Evolutionary conservation across 2,797 vertebrate species (phyloP).

Genomic region (Chloroceryle inda): DNA sequence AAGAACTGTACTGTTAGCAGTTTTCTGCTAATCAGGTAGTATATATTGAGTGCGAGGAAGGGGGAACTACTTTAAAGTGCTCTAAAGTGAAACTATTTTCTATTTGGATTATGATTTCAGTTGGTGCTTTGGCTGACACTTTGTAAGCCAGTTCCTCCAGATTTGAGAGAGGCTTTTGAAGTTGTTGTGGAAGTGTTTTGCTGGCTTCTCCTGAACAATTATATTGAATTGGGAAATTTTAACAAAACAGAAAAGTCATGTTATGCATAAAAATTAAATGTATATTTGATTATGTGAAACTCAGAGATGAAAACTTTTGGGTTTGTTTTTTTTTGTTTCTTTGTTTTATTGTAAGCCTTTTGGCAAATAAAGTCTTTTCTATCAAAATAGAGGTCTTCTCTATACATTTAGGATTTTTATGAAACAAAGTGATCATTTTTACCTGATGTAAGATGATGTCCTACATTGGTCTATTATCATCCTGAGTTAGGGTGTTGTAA

Average conservation of each 20-base stretch:
- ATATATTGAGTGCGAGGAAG: neutral
- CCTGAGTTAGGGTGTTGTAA: neutral
- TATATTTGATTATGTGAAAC: neutral
- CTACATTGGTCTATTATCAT: neutral
- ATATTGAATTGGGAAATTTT: neutral
- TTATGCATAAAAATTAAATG: neutral
- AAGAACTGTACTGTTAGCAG: neutral
- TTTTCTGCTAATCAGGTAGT: neutral
- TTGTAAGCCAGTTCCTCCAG: neutral
- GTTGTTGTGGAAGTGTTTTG: conserved; percentile 1
- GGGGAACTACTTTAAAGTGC: neutral
- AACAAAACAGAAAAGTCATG: neutral
- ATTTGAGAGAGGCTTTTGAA: neutral
- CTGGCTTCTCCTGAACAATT: neutral
- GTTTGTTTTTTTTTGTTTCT: neutral
- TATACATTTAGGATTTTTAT: neutral
- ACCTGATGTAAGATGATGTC: neutral
- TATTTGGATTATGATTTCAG: neutral
- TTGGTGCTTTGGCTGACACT: neutral
- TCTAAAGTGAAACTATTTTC: conserved; percentile 3
- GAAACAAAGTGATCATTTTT: neutral
- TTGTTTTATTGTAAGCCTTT: neutral
- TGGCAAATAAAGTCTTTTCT: neutral
- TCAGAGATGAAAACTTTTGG: neutral
- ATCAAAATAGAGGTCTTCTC: neutral